Evolutionary conservation across 1,140 invertebrate species (phyloP).

Genomic region (Drosophila sechellia): DNA sequence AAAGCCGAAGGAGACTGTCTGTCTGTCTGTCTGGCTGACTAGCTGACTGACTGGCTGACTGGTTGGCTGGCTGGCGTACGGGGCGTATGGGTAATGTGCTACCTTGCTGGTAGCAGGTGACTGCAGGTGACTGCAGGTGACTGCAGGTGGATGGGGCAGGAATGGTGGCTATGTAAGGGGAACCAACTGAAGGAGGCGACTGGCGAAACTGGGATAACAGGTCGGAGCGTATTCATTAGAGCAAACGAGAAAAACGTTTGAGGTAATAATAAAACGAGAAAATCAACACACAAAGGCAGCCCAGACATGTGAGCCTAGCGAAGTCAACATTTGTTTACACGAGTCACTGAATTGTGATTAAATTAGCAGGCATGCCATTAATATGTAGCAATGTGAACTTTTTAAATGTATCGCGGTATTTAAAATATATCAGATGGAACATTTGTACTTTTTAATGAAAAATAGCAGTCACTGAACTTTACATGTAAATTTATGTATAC

Average conservation of each 20-base stretch:
- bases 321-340: constrained; percentile 43
- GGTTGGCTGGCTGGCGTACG: constrained; percentile 57
- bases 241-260: constrained; percentile 62
- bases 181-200: background rate
- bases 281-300: constrained; percentile 53
- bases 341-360: constrained; percentile 41
- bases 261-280: constrained; percentile 64
- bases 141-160: background rate
- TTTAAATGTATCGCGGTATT: background rate
- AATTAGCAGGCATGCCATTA: constrained; percentile 20
- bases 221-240: constrained; percentile 69
- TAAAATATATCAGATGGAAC: background rate
- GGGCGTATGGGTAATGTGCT: constrained; percentile 67
- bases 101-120: constrained; percentile 14
- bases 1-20: constrained; percentile 36
- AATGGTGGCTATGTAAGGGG: too few species aligned
- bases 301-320: constrained; percentile 34
- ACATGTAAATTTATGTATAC: too few species aligned
- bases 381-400: background rate
- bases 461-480: too few species aligned
- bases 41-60: constrained; percentile 42
- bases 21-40: constrained; percentile 39
- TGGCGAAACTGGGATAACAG: constrained; percentile 38
- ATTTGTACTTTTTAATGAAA: too few species aligned
- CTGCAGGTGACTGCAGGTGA: constrained; percentile 1